Evolutionary conservation across 2,888 invertebrate genomes (phyloP).

Genomic region (Drosophila pullipes): DNA sequence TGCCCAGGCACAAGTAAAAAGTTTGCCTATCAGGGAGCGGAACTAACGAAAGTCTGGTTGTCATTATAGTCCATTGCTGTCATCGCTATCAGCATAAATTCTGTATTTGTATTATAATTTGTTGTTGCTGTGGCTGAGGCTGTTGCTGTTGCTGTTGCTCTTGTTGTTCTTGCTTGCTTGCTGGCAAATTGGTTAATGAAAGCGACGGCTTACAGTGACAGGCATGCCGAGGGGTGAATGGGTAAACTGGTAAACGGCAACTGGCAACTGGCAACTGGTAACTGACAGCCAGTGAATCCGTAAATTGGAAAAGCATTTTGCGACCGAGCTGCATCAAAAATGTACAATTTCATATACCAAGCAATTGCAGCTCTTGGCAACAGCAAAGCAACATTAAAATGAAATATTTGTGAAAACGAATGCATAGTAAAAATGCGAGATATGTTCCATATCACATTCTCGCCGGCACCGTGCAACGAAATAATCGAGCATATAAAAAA

Average conservation of each 20-base stretch:
- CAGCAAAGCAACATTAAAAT: constrained; percentile 13
- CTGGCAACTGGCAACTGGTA: constrained; percentile 30
- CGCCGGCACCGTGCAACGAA: constrained; percentile 41
- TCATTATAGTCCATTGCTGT: constrained; percentile 56
- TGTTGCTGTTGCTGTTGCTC: constrained; percentile 1
- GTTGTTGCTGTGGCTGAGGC: constrained; percentile 17
- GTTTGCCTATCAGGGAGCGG: constrained; percentile 60
- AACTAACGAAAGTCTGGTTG: constrained; percentile 60
- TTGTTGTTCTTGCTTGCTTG: constrained; percentile 12
- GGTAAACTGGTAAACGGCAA: constrained; percentile 24
- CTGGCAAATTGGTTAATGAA: constrained; percentile 75
- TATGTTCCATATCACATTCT: constrained; percentile 15
- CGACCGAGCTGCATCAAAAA: constrained; percentile 53
- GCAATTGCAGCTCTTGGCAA: constrained; percentile 57
- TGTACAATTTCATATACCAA: constrained; percentile 51
- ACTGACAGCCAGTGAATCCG: constrained; percentile 36
- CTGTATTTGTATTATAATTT: constrained; percentile 82
- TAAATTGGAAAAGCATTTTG: constrained; percentile 64
- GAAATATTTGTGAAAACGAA: constrained; percentile 30
- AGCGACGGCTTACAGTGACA: constrained; percentile 40
- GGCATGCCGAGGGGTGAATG: constrained; percentile 10
- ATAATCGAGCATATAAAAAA: constrained; percentile 54
- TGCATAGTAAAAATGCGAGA: constrained; percentile 48
- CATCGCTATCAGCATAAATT: constrained; percentile 70
- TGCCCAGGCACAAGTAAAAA: constrained; percentile 68